These are phyloP conservation scores for Cylloceria caligata DNA, from an alignment of 2,888 invertebrate species.

Conservation along the genomic window DNA sequence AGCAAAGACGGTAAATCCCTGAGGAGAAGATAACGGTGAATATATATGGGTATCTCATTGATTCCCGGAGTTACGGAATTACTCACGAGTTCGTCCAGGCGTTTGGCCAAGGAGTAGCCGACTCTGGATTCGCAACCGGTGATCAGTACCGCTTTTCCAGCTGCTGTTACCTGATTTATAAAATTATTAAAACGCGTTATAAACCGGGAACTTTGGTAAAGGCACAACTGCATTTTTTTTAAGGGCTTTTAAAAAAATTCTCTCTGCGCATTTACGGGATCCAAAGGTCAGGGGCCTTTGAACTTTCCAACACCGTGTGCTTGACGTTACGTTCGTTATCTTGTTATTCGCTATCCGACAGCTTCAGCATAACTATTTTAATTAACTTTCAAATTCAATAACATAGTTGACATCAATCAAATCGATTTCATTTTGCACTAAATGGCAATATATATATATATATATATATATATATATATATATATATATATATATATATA, in stretches of 20 bases:
- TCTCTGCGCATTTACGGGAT: neutral
- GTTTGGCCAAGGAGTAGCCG: constrained; percentile 91
- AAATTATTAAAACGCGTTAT: neutral
- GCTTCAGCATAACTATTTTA: no score
- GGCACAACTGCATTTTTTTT: neutral
- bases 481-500: no score
- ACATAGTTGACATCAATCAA: no score
- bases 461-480: no score
- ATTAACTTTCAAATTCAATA: no score
- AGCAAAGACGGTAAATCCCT: constrained; percentile 95
- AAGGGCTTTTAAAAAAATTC: neutral
- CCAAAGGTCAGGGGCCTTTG: constrained; percentile 68
- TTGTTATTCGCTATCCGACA: neutral
- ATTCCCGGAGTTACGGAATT: constrained; percentile 26
- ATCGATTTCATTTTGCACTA: no score
- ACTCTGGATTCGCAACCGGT: constrained; percentile 93
- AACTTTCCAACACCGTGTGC: constrained; percentile 61
- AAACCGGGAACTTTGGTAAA: neutral
- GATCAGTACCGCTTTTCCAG: constrained; percentile 93
- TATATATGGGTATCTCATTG: neutral
- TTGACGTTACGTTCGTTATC: constrained; percentile 56
- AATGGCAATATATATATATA: no score
- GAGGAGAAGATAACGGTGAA: constrained; percentile 63
- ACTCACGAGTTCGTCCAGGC: constrained; percentile 90
- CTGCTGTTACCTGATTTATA: constrained; percentile 89